Evolutionary conservation across 2,113 vertebrate species (phyloP).

Genomic region (Menura novaehollandiae): DNA sequence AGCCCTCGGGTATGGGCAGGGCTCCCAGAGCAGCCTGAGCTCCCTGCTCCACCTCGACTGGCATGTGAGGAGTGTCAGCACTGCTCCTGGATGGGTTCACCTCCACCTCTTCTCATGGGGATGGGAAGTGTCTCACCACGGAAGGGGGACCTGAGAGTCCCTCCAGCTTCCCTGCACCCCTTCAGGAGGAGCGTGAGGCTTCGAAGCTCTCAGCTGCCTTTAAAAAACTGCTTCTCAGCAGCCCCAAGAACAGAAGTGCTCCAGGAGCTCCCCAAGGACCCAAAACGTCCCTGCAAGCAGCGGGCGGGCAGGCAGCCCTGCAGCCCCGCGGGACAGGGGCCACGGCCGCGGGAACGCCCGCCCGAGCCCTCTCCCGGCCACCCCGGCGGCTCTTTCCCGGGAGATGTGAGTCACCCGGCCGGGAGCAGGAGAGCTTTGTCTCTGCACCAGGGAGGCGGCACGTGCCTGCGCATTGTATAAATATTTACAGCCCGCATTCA

Average conservation of each 20-base stretch:
- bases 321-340: background rate
- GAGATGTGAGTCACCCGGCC: slow-evolving; percentile 1
- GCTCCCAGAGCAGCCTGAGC: background rate
- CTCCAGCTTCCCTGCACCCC: background rate
- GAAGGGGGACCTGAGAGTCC: background rate
- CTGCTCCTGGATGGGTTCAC: background rate
- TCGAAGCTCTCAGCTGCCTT: background rate
- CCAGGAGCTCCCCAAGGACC: background rate
- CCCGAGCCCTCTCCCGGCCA: background rate
- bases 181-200: background rate
- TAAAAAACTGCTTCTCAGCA: background rate
- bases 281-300: background rate
- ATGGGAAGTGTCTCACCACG: background rate
- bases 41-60: background rate
- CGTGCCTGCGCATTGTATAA: slow-evolving; percentile 52
- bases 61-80: accelerated
- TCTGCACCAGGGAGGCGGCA: slow-evolving; percentile 28
- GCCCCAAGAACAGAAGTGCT: background rate
- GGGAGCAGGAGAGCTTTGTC: background rate
- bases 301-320: background rate
- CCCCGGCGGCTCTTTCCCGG: background rate
- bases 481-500: slow-evolving; percentile 66
- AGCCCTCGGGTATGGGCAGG: accelerated
- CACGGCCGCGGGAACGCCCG: background rate
- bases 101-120: background rate